Evolutionary conservation across 2,888 invertebrate genomes (phyloP).

Genomic region (Drosophila basisetae): DNA sequence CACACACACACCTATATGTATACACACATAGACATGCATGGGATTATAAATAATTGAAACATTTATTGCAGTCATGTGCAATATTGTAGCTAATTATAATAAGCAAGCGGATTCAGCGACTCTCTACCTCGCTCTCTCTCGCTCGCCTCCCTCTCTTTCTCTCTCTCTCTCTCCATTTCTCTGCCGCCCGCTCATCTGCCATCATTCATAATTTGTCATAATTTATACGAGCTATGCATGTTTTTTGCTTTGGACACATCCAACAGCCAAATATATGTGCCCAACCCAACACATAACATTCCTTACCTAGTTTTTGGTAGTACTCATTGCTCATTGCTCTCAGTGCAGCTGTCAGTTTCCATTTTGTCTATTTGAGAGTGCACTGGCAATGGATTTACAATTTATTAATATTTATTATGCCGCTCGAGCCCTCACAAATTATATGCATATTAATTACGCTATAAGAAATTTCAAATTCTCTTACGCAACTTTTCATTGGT

Average conservation of each 20-base stretch:
- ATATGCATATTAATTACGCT: slow-evolving; percentile 30
- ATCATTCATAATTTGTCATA: slow-evolving; percentile 68
- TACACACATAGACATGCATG: slow-evolving; percentile 5
- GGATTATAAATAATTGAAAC: slow-evolving; percentile 76
- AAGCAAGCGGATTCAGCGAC: slow-evolving; percentile 39
- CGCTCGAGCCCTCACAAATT: slow-evolving; percentile 18
- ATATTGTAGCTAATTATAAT: slow-evolving; percentile 78
- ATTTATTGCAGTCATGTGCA: slow-evolving; percentile 79
- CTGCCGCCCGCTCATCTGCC: slow-evolving; percentile 16
- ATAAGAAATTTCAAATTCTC: slow-evolving; percentile 17
- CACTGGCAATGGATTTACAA: slow-evolving; percentile 48
- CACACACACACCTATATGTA: not conserved
- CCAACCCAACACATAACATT: slow-evolving; percentile 25
- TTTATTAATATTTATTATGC: slow-evolving; percentile 52
- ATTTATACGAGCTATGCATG: slow-evolving; percentile 56
- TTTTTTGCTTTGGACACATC: slow-evolving; percentile 11
- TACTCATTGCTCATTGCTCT: slow-evolving; percentile 3
- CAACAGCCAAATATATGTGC: not conserved
- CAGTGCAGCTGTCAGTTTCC: slow-evolving; percentile 50
- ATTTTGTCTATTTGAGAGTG: slow-evolving; percentile 12
- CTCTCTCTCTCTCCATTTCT: not conserved
- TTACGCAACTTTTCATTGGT: slow-evolving; percentile 25
- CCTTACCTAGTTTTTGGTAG: slow-evolving; percentile 40
- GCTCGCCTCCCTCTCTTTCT: not conserved
- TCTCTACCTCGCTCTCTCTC: slow-evolving; percentile 13